Evolutionary conservation across 2,113 vertebrate genomes (phyloP).

Genomic region (Rhinogobius similis): DNA sequence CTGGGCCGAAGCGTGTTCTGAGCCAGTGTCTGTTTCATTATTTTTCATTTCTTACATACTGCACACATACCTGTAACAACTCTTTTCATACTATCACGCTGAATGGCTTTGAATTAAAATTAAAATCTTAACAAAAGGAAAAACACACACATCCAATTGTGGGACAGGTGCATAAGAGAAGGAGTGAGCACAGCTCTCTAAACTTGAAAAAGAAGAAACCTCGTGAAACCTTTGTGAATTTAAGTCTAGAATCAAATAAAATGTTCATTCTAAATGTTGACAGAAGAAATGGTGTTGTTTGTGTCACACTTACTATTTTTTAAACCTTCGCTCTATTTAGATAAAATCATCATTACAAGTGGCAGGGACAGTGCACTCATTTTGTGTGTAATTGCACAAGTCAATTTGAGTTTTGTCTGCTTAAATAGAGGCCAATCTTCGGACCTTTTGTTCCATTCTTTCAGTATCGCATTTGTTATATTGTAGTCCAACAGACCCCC

Average conservation of each 20-base stretch:
- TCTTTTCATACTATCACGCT: no score
- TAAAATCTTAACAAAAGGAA: no score
- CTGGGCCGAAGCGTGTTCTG: no score
- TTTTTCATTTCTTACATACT: no score
- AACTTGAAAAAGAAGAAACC: no score
- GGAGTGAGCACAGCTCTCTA: no score
- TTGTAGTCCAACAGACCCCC: conserved; percentile 67
- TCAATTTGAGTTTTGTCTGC: conserved; percentile 43
- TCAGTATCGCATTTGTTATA: conserved; percentile 53
- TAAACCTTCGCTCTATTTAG: conserved; percentile 54
- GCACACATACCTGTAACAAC: no score
- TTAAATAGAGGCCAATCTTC: conserved; percentile 44
- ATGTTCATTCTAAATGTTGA: background rate
- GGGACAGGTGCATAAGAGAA: no score
- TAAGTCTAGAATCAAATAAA: background rate
- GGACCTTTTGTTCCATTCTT: conserved; percentile 55
- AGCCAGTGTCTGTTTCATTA: no score
- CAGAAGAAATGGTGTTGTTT: conserved; percentile 24
- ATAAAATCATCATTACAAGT: conserved; percentile 49
- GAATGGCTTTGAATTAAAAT: no score
- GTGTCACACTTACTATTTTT: conserved; percentile 36
- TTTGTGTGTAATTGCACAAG: conserved; percentile 28
- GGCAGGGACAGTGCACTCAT: conserved; percentile 20
- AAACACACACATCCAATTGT: no score
- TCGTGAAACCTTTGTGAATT: no score